Conservation (phyloP, 2,888 invertebrate species). For the Cataglyphis livida region DNA sequence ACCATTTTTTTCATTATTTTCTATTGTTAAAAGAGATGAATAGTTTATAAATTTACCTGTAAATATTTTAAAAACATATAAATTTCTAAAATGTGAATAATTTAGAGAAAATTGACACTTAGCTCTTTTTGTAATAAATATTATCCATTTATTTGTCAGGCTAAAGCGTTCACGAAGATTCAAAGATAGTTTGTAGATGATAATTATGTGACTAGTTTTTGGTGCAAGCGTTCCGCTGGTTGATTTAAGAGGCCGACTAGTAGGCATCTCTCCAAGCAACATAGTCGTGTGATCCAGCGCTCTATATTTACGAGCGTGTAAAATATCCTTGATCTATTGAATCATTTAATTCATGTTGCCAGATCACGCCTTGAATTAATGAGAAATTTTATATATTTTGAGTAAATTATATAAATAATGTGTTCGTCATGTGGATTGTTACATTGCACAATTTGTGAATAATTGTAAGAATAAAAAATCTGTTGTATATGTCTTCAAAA, state of each 20-base stretch:
- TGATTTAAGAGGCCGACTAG: constrained; percentile 66
- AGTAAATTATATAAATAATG: background rate
- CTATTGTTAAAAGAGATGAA: background rate
- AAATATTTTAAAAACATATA: background rate
- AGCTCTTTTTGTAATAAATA: background rate
- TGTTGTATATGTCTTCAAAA: background rate
- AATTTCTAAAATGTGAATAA: background rate
- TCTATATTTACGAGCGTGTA: constrained; percentile 63
- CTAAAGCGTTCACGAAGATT: background rate
- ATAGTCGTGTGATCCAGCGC: constrained; percentile 44
- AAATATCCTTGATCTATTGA: constrained; percentile 52
- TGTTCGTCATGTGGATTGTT: background rate
- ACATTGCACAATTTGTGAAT: background rate
- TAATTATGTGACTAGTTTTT: constrained; percentile 61
- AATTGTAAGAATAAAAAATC: constrained; percentile 10
- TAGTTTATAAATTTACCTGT: background rate
- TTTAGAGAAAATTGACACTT: background rate
- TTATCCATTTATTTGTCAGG: background rate
- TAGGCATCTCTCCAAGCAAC: constrained; percentile 69
- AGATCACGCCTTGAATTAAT: background rate
- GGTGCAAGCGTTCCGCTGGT: constrained; percentile 52
- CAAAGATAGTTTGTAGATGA: constrained; percentile 25
- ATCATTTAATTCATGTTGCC: constrained; percentile 48
- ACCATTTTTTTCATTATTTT: background rate
- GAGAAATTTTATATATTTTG: constrained; percentile 11